Conservation (phyloP, 2,888 invertebrate species). For the Cephus rjabovi region DNA sequence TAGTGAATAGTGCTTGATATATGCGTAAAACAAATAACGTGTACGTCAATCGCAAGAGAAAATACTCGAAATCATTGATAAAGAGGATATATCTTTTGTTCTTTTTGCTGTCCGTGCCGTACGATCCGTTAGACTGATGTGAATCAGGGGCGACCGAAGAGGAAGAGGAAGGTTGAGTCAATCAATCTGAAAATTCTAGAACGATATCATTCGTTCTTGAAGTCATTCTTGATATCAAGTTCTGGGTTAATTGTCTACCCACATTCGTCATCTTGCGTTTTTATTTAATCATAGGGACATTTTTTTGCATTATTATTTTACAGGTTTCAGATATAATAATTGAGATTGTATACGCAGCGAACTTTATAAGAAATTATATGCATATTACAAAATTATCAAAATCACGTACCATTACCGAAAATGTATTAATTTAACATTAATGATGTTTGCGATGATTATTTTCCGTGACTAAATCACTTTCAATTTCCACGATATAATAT, state of each 20-base stretch:
- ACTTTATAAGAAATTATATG: no score
- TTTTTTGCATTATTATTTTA: neutral
- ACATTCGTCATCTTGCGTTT: neutral
- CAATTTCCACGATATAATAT: neutral
- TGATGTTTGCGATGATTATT: neutral
- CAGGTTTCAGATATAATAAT: neutral
- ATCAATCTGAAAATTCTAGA: neutral
- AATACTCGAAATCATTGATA: neutral
- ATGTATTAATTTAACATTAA: neutral
- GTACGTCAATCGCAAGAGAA: neutral
- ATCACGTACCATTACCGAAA: neutral
- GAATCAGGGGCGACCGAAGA: neutral
- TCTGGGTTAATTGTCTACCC: neutral
- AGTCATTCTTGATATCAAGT: neutral
- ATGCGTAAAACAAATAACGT: neutral
- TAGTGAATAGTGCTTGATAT: neutral
- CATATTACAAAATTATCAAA: neutral
- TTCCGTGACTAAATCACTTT: neutral
- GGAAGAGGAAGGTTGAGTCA: neutral
- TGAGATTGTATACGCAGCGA: neutral
- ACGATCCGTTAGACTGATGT: neutral
- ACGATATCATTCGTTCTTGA: neutral
- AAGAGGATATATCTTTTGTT: neutral
- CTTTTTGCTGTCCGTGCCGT: neutral
- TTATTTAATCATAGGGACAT: neutral